Conservation (phyloP, 2,797 vertebrate species). For the Micromesistius poutassou region DNA sequence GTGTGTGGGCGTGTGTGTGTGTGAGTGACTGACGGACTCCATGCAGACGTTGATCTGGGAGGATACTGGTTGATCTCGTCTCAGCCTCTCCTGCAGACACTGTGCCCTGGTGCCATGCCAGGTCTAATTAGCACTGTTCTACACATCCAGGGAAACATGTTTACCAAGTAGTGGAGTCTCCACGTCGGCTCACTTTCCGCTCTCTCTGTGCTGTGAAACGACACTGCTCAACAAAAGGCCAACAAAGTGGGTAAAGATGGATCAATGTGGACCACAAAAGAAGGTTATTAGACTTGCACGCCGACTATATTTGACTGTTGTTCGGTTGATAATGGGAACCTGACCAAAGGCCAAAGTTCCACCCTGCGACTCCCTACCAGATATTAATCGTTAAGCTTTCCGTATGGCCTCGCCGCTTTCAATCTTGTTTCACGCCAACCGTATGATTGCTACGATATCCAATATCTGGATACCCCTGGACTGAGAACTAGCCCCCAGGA, state of each 20-base stretch:
- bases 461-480: background rate
- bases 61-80: constrained; percentile 46
- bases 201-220: background rate
- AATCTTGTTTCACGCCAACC: too few species aligned
- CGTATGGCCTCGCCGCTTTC: too few species aligned
- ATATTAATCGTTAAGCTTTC: too few species aligned
- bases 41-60: background rate
- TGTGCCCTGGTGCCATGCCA: constrained; percentile 25
- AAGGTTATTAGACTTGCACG: background rate
- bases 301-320: background rate
- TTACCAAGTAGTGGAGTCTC: constrained; percentile 4
- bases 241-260: background rate
- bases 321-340: background rate
- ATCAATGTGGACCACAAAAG: background rate
- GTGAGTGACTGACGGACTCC: background rate
- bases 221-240: background rate
- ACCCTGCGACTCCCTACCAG: too few species aligned
- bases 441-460: background rate
- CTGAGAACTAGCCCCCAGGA: too few species aligned
- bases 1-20: background rate
- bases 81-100: background rate
- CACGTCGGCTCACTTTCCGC: too few species aligned
- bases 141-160: constrained; percentile 11
- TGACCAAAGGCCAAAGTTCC: background rate
- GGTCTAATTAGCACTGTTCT: constrained; percentile 19